phyloP scores from a whole-genome alignment of 2,797 vertebrate genomes.

The Lepus oiostolus region DNA sequence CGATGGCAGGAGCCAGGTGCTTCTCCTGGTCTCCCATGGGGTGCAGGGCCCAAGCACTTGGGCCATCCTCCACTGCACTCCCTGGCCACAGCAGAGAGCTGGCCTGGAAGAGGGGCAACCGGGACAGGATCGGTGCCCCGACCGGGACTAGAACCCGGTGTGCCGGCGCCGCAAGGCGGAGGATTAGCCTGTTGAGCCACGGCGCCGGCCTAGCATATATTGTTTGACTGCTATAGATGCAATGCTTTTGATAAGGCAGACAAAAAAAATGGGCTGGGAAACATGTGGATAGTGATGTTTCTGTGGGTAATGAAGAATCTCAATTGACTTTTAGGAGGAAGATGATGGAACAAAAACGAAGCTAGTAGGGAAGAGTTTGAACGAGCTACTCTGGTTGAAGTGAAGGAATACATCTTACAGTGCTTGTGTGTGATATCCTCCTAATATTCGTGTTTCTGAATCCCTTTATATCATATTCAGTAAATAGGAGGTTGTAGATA shows the following conservation, averaged over 20 bases:
- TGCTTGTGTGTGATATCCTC: background rate
- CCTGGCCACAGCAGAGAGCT: no score
- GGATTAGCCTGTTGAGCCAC: no score
- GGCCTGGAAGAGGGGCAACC: no score
- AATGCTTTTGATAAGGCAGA: slow-evolving; percentile 14
- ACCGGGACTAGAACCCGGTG: no score
- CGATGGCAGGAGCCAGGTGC: no score
- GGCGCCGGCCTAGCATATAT: no score
- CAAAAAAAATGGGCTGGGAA: background rate
- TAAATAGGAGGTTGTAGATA: background rate
- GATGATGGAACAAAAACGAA: background rate
- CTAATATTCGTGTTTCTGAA: background rate
- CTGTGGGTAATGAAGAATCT: background rate
- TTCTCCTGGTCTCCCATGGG: no score
- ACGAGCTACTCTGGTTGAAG: background rate
- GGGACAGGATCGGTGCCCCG: no score
- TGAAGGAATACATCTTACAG: background rate
- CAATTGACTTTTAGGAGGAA: background rate
- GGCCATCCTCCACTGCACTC: no score
- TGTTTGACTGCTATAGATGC: background rate
- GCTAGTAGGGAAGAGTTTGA: background rate
- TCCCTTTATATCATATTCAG: background rate
- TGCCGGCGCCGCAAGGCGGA: no score
- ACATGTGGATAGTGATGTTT: background rate
- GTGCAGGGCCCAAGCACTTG: no score